Evolutionary conservation across 2,888 invertebrate species (phyloP).

Genomic region (Tethea ocularis): DNA sequence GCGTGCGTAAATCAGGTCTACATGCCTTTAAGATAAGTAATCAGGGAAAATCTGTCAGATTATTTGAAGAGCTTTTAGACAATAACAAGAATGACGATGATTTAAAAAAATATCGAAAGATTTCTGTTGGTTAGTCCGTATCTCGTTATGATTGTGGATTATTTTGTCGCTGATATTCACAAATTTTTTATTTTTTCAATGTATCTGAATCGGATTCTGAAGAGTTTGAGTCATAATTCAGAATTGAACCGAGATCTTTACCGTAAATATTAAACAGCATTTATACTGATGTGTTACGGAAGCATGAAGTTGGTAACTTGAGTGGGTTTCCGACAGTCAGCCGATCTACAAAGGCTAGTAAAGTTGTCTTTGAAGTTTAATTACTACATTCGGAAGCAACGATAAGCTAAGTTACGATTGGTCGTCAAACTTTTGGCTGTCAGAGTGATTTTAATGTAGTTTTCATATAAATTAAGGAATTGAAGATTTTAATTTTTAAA

Average conservation of each 20-base stretch:
- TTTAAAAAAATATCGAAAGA: no score
- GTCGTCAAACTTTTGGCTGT: neutral
- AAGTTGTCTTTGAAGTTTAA: neutral
- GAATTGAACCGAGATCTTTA: neutral
- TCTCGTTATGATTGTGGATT: no score
- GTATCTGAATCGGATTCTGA: neutral
- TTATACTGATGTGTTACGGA: neutral
- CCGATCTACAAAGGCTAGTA: neutral
- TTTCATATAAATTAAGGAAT: neutral
- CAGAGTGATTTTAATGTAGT: neutral
- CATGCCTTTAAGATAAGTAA: neutral
- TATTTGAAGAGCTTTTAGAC: neutral
- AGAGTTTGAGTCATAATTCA: neutral
- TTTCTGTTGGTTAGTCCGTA: no score
- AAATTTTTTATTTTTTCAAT: neutral
- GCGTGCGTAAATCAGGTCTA: constrained; percentile 3
- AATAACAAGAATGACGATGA: no score
- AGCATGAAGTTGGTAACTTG: neutral
- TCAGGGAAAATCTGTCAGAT: neutral
- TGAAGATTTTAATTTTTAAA: neutral
- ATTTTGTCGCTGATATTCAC: no score
- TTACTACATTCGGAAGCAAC: neutral
- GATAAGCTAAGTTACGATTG: neutral
- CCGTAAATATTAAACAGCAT: neutral
- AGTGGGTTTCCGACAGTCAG: neutral